Conservation (phyloP, 1,140 invertebrate genomes). For the Ganaspis sp. region DNA sequence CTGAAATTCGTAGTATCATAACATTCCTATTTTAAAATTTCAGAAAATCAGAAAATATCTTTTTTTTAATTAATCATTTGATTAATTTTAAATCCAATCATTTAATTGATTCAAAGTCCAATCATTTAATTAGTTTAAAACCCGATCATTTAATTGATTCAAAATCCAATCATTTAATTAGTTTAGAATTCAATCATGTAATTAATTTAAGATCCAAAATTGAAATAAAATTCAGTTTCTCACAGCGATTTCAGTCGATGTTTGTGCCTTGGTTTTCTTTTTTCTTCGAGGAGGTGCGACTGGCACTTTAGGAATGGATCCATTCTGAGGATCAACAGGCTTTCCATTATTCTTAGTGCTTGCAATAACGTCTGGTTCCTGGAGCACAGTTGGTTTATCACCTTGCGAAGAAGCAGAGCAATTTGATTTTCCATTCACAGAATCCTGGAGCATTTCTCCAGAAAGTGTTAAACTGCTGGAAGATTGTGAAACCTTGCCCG, state of each 20-base stretch:
- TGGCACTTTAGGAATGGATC: conserved; percentile 79
- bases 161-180: neutral
- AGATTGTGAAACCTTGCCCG: conserved; percentile 72
- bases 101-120: neutral
- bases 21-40: too few species aligned
- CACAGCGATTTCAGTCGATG: conserved; percentile 75
- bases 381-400: conserved; percentile 75
- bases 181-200: conserved; percentile 33
- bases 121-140: too few species aligned
- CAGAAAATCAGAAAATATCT: too few species aligned
- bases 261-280: conserved; percentile 81
- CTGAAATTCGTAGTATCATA: too few species aligned
- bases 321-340: conserved; percentile 51
- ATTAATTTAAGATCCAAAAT: neutral
- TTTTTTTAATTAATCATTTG: too few species aligned
- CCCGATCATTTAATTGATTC: too few species aligned
- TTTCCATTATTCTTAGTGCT: conserved; percentile 87
- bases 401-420: conserved; percentile 58
- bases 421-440: conserved; percentile 61
- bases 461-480: conserved; percentile 70
- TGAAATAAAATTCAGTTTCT: conserved; percentile 48
- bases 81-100: too few species aligned
- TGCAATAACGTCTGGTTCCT: conserved; percentile 95
- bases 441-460: conserved; percentile 66
- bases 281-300: conserved; percentile 89